Percentiles rank a stretch among this genome's conserved stretches.
Evolutionary conservation across 1,140 invertebrate species (phyloP).

Genomic region (Phortica variegata): DNA sequence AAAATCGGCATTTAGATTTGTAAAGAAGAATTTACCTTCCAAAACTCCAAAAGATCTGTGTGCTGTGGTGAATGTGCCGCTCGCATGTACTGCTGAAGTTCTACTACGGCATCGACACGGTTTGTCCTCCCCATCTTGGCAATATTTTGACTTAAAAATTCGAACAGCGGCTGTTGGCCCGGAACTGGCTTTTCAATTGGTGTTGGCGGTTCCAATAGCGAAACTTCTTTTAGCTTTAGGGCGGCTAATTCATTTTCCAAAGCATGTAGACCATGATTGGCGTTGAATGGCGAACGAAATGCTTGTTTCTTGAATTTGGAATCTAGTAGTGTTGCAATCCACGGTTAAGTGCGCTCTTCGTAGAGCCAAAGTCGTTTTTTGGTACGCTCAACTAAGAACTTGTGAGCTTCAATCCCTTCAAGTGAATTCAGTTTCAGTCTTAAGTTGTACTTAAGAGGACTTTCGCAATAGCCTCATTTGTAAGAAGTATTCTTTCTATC

Average conservation of each 20-base stretch:
- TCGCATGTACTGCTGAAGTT: background rate
- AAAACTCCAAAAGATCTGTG: background rate
- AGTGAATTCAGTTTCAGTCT: background rate
- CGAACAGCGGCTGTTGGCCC: too few relatives aligned
- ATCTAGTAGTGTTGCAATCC: background rate
- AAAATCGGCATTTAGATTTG: background rate
- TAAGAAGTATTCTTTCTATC: background rate
- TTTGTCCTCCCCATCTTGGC: background rate
- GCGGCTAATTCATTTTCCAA: background rate
- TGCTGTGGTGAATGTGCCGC: background rate
- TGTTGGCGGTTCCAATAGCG: background rate
- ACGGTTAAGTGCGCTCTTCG: background rate
- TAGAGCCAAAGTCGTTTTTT: background rate
- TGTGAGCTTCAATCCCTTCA: background rate
- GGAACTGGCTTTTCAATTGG: too few relatives aligned
- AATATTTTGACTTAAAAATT: background rate
- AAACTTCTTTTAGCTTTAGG: background rate
- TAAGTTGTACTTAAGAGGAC: background rate
- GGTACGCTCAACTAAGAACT: background rate
- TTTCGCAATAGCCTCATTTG: background rate
- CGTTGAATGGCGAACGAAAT: background rate
- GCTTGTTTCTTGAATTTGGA: background rate
- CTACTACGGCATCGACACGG: background rate
- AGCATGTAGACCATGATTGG: background rate
- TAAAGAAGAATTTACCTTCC: background rate